Evolutionary conservation across 2,797 vertebrate genomes (phyloP).

Genomic region (Pangasius larnaudii): DNA sequence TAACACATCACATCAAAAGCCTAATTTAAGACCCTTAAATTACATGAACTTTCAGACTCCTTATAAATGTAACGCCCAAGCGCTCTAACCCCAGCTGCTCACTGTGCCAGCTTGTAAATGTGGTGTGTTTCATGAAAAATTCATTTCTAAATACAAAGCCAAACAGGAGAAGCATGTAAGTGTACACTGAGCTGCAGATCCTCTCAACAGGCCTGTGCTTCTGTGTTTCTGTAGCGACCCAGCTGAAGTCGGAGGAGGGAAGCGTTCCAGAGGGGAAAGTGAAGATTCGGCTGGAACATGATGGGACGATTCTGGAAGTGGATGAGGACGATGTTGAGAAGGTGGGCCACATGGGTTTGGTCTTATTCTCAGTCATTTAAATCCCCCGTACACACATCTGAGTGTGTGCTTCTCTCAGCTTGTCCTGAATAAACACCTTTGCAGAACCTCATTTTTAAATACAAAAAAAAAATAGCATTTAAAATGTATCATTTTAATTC

Average conservation of each 20-base stretch:
- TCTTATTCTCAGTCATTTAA: background rate
- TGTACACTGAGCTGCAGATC: background rate
- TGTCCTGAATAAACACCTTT: background rate
- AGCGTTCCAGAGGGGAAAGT: slow-evolving; percentile 91
- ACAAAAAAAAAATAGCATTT: too few relatives aligned
- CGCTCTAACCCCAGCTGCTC: background rate
- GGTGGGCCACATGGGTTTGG: slow-evolving; percentile 67
- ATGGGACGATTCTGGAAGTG: slow-evolving; percentile 90
- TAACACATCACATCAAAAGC: background rate
- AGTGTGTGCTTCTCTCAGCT: too few relatives aligned
- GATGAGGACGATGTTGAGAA: slow-evolving; percentile 97
- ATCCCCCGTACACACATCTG: background rate
- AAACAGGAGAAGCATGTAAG: background rate
- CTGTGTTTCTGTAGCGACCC: slow-evolving; percentile 77
- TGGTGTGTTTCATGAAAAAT: slow-evolving; percentile 23
- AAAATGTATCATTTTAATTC: background rate
- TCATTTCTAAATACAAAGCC: background rate
- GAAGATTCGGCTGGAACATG: slow-evolving; percentile 91
- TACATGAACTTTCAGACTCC: background rate
- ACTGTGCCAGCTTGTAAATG: slow-evolving; percentile 4
- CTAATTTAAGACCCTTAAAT: background rate
- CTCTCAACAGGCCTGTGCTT: background rate
- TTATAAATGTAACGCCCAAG: background rate
- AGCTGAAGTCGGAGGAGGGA: slow-evolving; percentile 81
- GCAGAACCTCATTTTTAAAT: background rate